Percentiles rank a stretch among this genome's conserved stretches.
These are phyloP conservation scores for Sarcophaga subvicina DNA, from an alignment of 2,888 invertebrate species.

Conservation along the genomic window DNA sequence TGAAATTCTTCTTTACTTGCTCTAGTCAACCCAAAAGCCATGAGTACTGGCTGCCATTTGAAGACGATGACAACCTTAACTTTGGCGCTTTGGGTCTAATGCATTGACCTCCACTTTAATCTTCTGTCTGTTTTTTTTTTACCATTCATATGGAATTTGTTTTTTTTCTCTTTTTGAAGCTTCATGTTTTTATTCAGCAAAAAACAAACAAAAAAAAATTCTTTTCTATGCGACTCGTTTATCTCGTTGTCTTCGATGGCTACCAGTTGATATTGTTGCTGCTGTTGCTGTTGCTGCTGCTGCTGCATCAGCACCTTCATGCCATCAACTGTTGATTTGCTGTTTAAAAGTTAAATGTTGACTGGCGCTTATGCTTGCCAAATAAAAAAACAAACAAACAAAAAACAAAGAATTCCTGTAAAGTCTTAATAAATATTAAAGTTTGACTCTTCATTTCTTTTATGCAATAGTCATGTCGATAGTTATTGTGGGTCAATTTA, in stretches of 20 bases:
- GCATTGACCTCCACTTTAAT: slow-evolving; percentile 64
- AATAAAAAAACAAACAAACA: not conserved
- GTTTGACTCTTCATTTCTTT: slow-evolving; percentile 9
- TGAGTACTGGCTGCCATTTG: slow-evolving; percentile 4
- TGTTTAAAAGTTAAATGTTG: slow-evolving; percentile 30
- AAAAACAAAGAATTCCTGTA: slow-evolving; percentile 24
- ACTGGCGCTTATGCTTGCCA: slow-evolving; percentile 38
- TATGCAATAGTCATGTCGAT: slow-evolving; percentile 45
- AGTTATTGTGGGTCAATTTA: slow-evolving; percentile 68
- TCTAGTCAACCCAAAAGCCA: slow-evolving; percentile 26
- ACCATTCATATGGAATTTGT: slow-evolving; percentile 19
- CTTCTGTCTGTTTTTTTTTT: slow-evolving; percentile 15
- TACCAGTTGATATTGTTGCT: slow-evolving; percentile 39
- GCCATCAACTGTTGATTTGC: not conserved
- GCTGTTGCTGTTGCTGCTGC: slow-evolving; percentile 21
- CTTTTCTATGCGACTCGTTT: slow-evolving; percentile 50
- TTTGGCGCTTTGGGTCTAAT: slow-evolving; percentile 51
- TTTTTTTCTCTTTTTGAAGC: slow-evolving; percentile 33
- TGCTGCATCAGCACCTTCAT: slow-evolving; percentile 3
- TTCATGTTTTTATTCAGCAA: slow-evolving; percentile 49
- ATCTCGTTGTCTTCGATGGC: slow-evolving; percentile 56
- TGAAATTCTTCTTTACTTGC: slow-evolving; percentile 38
- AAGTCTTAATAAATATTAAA: slow-evolving; percentile 65
- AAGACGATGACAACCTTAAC: slow-evolving; percentile 63
- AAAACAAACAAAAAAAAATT: slow-evolving; percentile 51